These are phyloP conservation scores for Engystomops pustulosus DNA, from an alignment of 2,113 vertebrate species.

Conservation along the genomic window DNA sequence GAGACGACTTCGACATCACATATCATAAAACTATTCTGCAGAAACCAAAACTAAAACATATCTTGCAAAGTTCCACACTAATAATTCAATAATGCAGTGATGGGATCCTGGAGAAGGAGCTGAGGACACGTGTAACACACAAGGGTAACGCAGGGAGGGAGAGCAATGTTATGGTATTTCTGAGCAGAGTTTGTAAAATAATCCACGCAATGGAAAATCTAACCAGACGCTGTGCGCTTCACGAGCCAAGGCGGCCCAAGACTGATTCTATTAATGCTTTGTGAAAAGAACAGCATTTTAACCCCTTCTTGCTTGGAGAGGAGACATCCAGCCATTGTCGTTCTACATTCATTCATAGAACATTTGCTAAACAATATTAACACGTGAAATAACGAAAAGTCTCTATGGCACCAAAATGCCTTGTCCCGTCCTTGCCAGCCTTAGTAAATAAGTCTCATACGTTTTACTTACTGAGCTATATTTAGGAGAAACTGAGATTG, in stretches of 20 bases:
- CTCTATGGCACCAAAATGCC: too few species aligned
- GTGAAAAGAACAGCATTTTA: constrained; percentile 18
- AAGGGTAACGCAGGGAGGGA: neutral
- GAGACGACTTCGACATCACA: neutral
- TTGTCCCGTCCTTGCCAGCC: too few species aligned
- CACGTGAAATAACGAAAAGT: too few species aligned
- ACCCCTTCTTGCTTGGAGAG: neutral
- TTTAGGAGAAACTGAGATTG: too few species aligned
- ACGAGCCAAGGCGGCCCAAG: constrained; percentile 7
- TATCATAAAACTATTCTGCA: neutral
- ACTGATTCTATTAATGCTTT: constrained; percentile 32
- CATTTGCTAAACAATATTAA: too few species aligned
- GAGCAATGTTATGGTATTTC: constrained; percentile 50
- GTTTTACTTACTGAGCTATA: too few species aligned
- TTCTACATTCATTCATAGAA: neutral
- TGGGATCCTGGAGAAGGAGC: neutral
- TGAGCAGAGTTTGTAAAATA: constrained; percentile 40
- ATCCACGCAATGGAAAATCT: constrained; percentile 56
- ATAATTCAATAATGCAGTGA: neutral
- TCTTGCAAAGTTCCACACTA: neutral
- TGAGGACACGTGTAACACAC: neutral
- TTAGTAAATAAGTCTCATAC: too few species aligned
- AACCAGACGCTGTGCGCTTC: constrained; percentile 34
- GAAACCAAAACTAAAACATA: neutral
- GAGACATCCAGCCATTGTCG: neutral